phyloP scores from a whole-genome alignment of 2,113 vertebrate species.

The Bujurquina vittata region DNA sequence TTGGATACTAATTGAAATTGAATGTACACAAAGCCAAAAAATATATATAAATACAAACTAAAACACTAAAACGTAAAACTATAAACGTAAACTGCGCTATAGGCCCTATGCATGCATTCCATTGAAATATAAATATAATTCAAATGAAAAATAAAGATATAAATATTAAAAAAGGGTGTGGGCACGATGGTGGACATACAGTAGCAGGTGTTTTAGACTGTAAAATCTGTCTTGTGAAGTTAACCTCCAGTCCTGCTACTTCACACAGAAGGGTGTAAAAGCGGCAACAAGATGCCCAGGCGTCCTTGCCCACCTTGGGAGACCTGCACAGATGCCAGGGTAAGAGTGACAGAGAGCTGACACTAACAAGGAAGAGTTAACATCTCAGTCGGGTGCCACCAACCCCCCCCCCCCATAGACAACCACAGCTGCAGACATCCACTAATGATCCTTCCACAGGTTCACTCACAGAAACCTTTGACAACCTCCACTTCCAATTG shows the following conservation, averaged over 20 bases:
- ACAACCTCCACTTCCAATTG: background rate
- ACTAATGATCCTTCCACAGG: background rate
- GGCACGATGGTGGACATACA: background rate
- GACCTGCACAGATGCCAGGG: background rate
- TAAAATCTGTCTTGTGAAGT: no score
- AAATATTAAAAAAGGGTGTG: background rate
- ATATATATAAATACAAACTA: no score
- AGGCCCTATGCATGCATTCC: no score
- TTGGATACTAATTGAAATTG: no score
- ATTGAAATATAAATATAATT: background rate
- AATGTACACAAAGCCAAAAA: no score
- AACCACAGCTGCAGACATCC: no score
- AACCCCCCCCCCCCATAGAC: no score
- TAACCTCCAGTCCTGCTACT: rapidly evolving
- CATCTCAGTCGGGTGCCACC: background rate
- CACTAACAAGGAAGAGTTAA: background rate
- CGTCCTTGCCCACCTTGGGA: background rate
- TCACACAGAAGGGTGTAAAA: background rate
- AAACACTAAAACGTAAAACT: no score
- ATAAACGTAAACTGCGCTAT: no score
- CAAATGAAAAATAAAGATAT: background rate
- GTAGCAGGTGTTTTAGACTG: background rate
- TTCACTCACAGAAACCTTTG: background rate
- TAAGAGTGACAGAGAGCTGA: background rate
- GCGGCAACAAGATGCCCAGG: rapidly evolving